Conservation (phyloP, 1,140 invertebrate species). For the Dinothrombium tinctorium region DNA sequence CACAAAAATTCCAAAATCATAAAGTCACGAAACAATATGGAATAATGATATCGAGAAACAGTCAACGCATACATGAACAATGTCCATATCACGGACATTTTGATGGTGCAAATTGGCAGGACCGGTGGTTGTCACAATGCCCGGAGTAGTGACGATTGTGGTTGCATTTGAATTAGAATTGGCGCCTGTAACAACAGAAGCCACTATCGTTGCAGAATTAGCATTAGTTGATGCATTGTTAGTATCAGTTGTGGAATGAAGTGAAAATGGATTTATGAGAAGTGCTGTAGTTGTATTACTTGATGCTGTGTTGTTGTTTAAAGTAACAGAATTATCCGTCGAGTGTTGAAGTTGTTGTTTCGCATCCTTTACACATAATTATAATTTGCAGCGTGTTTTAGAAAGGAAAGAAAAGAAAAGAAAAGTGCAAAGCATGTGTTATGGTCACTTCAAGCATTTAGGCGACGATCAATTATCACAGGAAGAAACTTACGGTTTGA, state of each 20-base stretch:
- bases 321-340: too few relatives aligned
- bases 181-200: not conserved
- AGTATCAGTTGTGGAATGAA: not conserved
- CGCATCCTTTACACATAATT: too few relatives aligned
- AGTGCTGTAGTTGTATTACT: not conserved
- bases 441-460: too few relatives aligned
- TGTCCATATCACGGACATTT: conserved; percentile 14
- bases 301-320: too few relatives aligned
- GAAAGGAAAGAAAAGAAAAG: too few relatives aligned
- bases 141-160: not conserved
- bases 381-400: too few relatives aligned
- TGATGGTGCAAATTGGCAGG: conserved; percentile 11
- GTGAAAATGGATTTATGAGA: conserved; percentile 3
- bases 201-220: not conserved
- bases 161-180: not conserved
- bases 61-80: conserved; percentile 13
- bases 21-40: not conserved
- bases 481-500: conserved; percentile 11
- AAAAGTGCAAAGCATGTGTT: too few relatives aligned
- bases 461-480: too few relatives aligned
- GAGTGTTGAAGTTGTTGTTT: too few relatives aligned
- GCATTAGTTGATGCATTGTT: not conserved
- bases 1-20: not conserved
- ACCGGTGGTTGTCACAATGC: not conserved
- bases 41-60: not conserved